phyloP scores from a whole-genome alignment of 1,140 invertebrate species.

The Kradibia gibbosae region DNA sequence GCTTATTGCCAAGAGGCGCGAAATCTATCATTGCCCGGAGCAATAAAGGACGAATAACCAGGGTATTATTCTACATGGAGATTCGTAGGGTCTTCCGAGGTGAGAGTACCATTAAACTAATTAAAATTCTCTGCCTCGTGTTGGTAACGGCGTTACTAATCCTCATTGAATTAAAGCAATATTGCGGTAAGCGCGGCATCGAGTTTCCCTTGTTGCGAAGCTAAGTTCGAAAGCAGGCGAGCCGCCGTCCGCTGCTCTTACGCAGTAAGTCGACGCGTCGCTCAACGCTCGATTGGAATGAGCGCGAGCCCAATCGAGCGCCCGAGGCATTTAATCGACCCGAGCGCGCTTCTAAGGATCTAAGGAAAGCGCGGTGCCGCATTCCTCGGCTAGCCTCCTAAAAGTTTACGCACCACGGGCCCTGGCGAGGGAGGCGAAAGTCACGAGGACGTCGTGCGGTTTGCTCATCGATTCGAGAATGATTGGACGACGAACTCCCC shows the following conservation, averaged over 20 bases:
- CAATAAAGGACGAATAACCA: not conserved
- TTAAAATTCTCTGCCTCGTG: not conserved
- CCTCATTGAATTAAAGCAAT: not conserved
- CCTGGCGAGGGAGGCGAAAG: not conserved
- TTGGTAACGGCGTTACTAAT: not conserved
- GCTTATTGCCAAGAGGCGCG: not conserved
- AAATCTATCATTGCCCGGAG: conserved; percentile 1
- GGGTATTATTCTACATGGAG: not conserved
- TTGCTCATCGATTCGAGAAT: conserved; percentile 36
- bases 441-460: conserved; percentile 16
- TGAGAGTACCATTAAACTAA: not conserved
- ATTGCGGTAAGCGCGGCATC: too few relatives aligned
- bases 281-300: too few relatives aligned
- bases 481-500: conserved; percentile 21
- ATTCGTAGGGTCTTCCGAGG: not conserved
- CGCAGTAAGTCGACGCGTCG: too few relatives aligned
- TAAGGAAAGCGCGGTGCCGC: too few relatives aligned
- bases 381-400: too few relatives aligned
- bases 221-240: too few relatives aligned
- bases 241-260: not conserved
- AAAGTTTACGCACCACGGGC: too few relatives aligned
- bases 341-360: too few relatives aligned
- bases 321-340: not conserved
- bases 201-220: too few relatives aligned
- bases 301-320: not conserved